These are phyloP conservation scores for Siphamia tubifer DNA, from an alignment of 2,113 vertebrate species.

Conservation along the genomic window DNA sequence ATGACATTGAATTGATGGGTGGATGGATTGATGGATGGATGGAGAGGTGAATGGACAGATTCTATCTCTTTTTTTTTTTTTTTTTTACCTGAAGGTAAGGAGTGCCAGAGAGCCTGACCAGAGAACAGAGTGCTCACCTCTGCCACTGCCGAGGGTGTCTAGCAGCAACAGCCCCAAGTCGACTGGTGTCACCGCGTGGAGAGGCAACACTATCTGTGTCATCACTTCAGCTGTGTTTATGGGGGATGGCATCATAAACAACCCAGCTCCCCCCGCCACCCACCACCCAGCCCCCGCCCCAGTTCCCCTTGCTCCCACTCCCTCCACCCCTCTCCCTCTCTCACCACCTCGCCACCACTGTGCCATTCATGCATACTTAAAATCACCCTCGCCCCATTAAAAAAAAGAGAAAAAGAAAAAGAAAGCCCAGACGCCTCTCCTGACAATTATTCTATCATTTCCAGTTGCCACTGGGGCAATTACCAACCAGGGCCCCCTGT, in stretches of 20 bases:
- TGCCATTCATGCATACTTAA: slow-evolving; percentile 98
- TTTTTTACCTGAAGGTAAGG: slow-evolving; percentile 92
- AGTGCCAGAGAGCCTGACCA: slow-evolving; percentile 88
- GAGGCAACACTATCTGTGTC: slow-evolving; percentile 96
- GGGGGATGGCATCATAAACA: slow-evolving; percentile 99
- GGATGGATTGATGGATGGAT: slow-evolving; percentile 37
- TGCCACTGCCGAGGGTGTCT: slow-evolving; percentile 85
- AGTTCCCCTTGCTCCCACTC: slow-evolving; percentile 16
- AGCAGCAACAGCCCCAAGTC: slow-evolving; percentile 77
- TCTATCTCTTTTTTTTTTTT: slow-evolving; percentile 60
- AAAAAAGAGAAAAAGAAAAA: slow-evolving; percentile 33
- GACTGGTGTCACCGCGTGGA: slow-evolving; percentile 90
- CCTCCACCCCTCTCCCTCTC: slow-evolving; percentile 29
- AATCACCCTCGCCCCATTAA: slow-evolving; percentile 95
- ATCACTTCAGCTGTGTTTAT: slow-evolving; percentile 98
- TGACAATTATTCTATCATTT: slow-evolving; percentile 99
- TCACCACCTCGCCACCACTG: slow-evolving; percentile 56
- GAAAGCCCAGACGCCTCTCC: slow-evolving; percentile 87
- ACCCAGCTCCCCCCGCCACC: slow-evolving; percentile 74
- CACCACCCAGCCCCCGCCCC: slow-evolving; percentile 45
- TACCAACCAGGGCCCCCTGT: slow-evolving; percentile 88
- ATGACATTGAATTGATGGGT: slow-evolving; percentile 50
- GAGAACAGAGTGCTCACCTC: slow-evolving; percentile 81
- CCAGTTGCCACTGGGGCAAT: slow-evolving; percentile 99
- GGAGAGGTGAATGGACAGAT: slow-evolving; percentile 41